These are phyloP conservation scores for Nibea coibor DNA, from an alignment of 2,113 vertebrate species.

Conservation along the genomic window DNA sequence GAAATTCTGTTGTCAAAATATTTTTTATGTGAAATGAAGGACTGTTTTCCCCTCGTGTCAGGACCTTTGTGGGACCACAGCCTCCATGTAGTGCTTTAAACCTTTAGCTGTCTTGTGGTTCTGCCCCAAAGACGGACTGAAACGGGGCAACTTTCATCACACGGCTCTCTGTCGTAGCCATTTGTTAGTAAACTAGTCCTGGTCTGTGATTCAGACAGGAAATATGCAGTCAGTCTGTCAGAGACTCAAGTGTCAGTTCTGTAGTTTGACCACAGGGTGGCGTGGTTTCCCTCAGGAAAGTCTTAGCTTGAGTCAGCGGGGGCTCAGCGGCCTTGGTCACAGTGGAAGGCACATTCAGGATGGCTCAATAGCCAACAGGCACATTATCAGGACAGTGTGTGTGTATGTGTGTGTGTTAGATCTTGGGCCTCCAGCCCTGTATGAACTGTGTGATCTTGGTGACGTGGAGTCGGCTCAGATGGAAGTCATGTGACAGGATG, in stretches of 20 bases:
- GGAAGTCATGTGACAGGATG: constrained; percentile 97
- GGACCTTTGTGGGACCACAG: background rate
- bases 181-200: constrained; percentile 84
- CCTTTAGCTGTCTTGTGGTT: constrained; percentile 7
- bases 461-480: constrained; percentile 95
- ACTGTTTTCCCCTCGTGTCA: background rate
- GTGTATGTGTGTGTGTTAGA: constrained; percentile 75
- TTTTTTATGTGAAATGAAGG: background rate
- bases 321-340: constrained; percentile 70
- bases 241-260: constrained; percentile 44
- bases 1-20: constrained; percentile 10
- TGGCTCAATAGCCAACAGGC: constrained; percentile 72
- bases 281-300: constrained; percentile 61
- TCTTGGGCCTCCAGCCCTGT: constrained; percentile 98
- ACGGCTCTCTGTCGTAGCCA: constrained; percentile 25
- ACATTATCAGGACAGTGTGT: constrained; percentile 54
- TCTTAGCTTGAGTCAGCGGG: constrained; percentile 55
- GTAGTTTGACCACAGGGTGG: constrained; percentile 61
- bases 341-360: constrained; percentile 80
- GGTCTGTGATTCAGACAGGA: constrained; percentile 68
- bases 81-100: constrained; percentile 7
- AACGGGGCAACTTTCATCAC: background rate
- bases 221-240: constrained; percentile 37
- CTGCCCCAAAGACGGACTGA: background rate
- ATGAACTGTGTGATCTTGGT: constrained; percentile 99